These are phyloP conservation scores for Pogonophryne albipinna DNA, from an alignment of 2,797 vertebrate genomes.

Conservation along the genomic window DNA sequence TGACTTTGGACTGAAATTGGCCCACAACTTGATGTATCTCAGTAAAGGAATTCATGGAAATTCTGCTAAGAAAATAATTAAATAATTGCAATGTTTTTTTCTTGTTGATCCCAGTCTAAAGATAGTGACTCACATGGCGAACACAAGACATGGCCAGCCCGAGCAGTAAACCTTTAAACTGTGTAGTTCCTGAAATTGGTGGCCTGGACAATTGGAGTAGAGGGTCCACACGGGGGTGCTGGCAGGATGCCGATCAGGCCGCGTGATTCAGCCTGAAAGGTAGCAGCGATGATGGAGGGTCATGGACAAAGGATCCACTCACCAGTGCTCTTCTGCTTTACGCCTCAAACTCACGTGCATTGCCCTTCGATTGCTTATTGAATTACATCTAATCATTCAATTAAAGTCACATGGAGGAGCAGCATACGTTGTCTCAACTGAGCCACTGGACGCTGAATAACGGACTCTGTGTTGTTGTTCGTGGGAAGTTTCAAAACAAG, in stretches of 20 bases:
- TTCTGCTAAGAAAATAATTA: slow-evolving; percentile 47
- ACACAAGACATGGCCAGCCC: slow-evolving; percentile 68
- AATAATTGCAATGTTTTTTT: slow-evolving; percentile 66
- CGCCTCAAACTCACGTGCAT: slow-evolving; percentile 82
- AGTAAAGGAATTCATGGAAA: slow-evolving; percentile 54
- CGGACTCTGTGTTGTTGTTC: slow-evolving; percentile 76
- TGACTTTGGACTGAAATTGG: slow-evolving; percentile 39
- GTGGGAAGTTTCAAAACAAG: slow-evolving; percentile 81
- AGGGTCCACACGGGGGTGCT: slow-evolving; percentile 67
- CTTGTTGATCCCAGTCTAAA: slow-evolving; percentile 64
- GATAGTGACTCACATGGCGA: slow-evolving; percentile 79
- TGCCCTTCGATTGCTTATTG: slow-evolving; percentile 84
- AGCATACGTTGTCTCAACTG: slow-evolving; percentile 68
- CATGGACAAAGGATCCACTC: slow-evolving; percentile 82
- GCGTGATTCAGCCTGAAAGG: slow-evolving; percentile 81
- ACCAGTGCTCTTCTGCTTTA: slow-evolving; percentile 82
- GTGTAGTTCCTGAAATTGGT: slow-evolving; percentile 67
- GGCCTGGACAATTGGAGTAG: slow-evolving; percentile 65
- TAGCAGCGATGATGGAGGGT: slow-evolving; percentile 69
- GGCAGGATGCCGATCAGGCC: slow-evolving; percentile 66
- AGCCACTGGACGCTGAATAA: slow-evolving; percentile 70
- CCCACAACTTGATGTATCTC: slow-evolving; percentile 36
- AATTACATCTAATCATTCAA: slow-evolving; percentile 87
- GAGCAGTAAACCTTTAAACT: slow-evolving; percentile 68
- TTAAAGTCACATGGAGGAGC: slow-evolving; percentile 87